Conservation (phyloP, 1,140 invertebrate species). For the Ridgeia piscesae region DNA sequence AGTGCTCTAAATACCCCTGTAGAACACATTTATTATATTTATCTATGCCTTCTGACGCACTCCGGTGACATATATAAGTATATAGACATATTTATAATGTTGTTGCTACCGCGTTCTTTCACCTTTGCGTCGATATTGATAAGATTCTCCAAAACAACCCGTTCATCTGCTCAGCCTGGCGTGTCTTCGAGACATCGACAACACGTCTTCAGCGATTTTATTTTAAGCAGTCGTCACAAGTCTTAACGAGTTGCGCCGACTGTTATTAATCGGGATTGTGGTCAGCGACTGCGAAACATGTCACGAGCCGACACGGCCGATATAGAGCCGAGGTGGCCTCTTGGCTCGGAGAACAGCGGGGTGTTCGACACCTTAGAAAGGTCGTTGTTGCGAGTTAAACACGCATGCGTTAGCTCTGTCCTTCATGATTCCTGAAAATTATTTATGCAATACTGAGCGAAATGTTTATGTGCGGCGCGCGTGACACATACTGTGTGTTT, state of each 20-base stretch:
- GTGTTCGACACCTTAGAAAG: neutral
- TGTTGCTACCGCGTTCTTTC: no score
- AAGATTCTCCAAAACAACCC: neutral
- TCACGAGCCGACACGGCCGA: neutral
- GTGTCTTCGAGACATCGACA: neutral
- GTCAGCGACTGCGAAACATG: neutral
- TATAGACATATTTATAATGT: neutral
- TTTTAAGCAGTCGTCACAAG: neutral
- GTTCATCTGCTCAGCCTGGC: neutral
- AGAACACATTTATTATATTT: no score
- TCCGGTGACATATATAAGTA: neutral
- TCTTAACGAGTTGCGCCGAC: neutral
- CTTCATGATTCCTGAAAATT: no score
- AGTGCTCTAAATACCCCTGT: no score
- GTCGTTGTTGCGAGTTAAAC: neutral
- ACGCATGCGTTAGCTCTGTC: neutral
- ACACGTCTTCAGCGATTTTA: neutral
- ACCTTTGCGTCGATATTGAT: neutral
- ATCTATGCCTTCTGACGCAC: no score
- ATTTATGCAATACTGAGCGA: no score
- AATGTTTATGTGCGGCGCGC: no score
- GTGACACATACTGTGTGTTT: no score
- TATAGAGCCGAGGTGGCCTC: neutral
- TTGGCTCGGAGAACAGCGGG: neutral
- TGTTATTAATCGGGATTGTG: neutral